Conservation (phyloP, 2,113 vertebrate genomes). For the Loxodonta africana region DNA sequence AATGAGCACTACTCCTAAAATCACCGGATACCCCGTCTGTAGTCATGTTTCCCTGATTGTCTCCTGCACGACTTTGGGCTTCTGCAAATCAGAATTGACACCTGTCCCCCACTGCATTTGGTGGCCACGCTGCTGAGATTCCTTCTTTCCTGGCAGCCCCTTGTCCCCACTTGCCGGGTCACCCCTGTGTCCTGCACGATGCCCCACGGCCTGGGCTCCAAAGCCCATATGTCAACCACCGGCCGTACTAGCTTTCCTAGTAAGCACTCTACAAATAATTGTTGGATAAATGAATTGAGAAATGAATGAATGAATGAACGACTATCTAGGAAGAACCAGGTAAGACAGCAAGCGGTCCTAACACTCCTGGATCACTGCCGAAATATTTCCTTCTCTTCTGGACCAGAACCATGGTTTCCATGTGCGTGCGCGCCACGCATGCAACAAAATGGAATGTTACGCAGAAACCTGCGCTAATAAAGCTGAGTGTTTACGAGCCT, state of each 20-base stretch:
- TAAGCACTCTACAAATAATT: neutral
- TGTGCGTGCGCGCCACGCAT: neutral
- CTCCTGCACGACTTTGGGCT: neutral
- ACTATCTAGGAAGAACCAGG: neutral
- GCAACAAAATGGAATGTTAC: neutral
- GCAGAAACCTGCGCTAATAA: neutral
- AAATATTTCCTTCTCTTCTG: neutral
- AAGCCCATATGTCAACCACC: too few species aligned
- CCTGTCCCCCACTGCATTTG: fast-evolving
- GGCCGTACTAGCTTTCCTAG: neutral
- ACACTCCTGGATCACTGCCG: neutral
- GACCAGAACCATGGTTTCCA: neutral
- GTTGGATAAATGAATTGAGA: neutral
- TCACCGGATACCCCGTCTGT: neutral
- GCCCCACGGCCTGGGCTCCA: too few species aligned
- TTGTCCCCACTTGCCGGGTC: neutral
- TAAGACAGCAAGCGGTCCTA: neutral
- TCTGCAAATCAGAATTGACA: neutral
- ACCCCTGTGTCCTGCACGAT: neutral
- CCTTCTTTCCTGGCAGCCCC: neutral
- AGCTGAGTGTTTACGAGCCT: neutral
- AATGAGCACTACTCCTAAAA: neutral
- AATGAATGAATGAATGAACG: neutral
- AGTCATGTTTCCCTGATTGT: neutral
- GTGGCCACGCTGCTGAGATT: neutral